phyloP scores from a whole-genome alignment of 2,888 invertebrate species.

The Rhogogaster chlorosoma region DNA sequence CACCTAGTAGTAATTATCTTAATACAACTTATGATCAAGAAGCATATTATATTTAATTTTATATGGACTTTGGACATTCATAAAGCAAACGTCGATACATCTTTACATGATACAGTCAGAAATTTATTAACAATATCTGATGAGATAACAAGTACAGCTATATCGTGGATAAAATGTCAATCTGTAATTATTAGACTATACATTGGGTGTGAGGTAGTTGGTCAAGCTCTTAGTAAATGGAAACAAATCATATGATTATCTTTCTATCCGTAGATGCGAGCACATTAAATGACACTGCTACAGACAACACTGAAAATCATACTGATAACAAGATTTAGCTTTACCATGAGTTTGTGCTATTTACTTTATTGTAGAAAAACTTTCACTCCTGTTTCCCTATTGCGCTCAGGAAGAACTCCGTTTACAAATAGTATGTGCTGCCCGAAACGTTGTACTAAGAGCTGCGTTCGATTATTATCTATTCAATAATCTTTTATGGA shows the following conservation, averaged over 20 bases:
- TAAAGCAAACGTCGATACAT: slow-evolving; percentile 32
- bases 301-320: neutral
- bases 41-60: neutral
- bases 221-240: neutral
- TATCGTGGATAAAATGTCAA: neutral
- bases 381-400: neutral
- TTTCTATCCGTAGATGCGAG: neutral
- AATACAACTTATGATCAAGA: neutral
- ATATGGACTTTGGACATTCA: slow-evolving; percentile 24
- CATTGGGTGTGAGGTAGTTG: neutral
- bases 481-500: neutral
- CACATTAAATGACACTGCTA: neutral
- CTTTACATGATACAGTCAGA: slow-evolving; percentile 2
- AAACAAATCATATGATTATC: neutral
- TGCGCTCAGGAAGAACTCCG: neutral
- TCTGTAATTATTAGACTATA: slow-evolving; percentile 4
- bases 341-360: neutral
- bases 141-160: slow-evolving; percentile 23
- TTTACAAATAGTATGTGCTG: neutral
- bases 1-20: neutral
- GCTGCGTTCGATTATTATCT: neutral
- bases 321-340: neutral
- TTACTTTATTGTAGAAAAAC: neutral
- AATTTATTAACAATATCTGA: slow-evolving; percentile 37
- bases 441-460: neutral